Evolutionary conservation across 23 tunicate genomes (phyloP), one percentile per base, ranked within the genome.

Genomic region (Botrylloides violaceus): DNA sequence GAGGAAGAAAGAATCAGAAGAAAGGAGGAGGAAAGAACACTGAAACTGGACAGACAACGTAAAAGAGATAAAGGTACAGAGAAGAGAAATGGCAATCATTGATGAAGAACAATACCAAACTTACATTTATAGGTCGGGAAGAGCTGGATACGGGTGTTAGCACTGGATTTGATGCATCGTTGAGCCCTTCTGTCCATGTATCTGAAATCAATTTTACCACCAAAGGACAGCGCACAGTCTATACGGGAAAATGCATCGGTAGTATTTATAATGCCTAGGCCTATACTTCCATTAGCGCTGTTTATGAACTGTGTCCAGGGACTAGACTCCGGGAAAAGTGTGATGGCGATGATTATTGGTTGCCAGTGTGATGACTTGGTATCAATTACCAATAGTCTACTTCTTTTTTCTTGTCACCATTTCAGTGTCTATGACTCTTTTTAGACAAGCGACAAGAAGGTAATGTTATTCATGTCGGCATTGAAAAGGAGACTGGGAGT

Each of bases 21-120:
- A 56, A 75, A 80, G 49, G 81, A 87, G 36, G 95, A 87, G 59
- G 84, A 80, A 36, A 80, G 60, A 36, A 80, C 76, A 18, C n/a
- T 87, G 0, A 66, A 84, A 35, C 75, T 75, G 71, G 38, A 50
- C 32, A 62, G 34, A 43, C 43, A 65, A 25, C 66, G 70, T 27
- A 84, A 76, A 53, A 58, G 79, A 55, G 74, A 43, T 23, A 68
- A 43, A 43, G 37, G 74, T 43, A 9, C 24, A 20, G 74, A 68
- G 19, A 22, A 32, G 3, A 63, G 70, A 19, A 28, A 6, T 26
- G 70, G 70, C 29, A n/a, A 47, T 50, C 23, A 12, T 48, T 64
- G 27, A 20, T 30, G 61, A 4, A 25, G 50, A 32, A 58, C 63
- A 39, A 33, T 9, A 29, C 32, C 2, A 62, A 59, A n/a, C n/a